These are phyloP conservation scores for Characodon lateralis DNA, from an alignment of 2,797 vertebrate genomes.

Conservation along the genomic window DNA sequence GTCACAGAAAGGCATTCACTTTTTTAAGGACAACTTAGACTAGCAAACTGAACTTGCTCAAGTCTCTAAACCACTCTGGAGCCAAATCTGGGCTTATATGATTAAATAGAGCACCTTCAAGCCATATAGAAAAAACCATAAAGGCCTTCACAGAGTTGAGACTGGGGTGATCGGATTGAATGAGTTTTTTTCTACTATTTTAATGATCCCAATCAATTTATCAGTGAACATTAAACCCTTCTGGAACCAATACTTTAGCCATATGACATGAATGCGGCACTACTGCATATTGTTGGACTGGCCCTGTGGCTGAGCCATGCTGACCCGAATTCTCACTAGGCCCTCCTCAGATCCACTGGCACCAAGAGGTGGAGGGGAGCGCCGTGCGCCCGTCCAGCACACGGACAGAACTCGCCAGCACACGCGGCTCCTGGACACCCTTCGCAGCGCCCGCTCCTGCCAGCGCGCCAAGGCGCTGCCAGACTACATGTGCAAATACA, in stretches of 20 bases:
- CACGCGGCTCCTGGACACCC: constrained; percentile 80
- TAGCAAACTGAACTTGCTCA: neutral
- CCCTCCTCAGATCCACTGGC: constrained; percentile 84
- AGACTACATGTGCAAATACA: constrained; percentile 62
- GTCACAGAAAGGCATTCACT: neutral
- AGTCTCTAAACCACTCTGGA: constrained; percentile 7
- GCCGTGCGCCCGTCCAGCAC: constrained; percentile 80
- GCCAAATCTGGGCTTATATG: constrained; percentile 12
- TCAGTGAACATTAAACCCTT: neutral
- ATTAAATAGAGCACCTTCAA: constrained; percentile 45
- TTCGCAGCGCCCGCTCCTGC: constrained; percentile 78
- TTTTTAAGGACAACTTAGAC: neutral
- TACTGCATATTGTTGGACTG: constrained; percentile 14
- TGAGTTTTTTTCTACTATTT: neutral
- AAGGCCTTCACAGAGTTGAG: too few species aligned
- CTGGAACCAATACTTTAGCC: neutral
- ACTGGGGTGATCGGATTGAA: too few species aligned
- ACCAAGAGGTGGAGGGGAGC: constrained; percentile 75
- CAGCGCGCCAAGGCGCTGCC: constrained; percentile 80
- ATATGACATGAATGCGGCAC: constrained; percentile 51
- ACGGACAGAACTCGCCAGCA: constrained; percentile 83
- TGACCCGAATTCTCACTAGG: constrained; percentile 85
- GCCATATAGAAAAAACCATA: constrained; percentile 32
- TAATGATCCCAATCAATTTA: neutral
- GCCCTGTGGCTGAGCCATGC: constrained; percentile 68